Conservation (phyloP, 2,797 vertebrate genomes). For the Adelosebastes latens region DNA sequence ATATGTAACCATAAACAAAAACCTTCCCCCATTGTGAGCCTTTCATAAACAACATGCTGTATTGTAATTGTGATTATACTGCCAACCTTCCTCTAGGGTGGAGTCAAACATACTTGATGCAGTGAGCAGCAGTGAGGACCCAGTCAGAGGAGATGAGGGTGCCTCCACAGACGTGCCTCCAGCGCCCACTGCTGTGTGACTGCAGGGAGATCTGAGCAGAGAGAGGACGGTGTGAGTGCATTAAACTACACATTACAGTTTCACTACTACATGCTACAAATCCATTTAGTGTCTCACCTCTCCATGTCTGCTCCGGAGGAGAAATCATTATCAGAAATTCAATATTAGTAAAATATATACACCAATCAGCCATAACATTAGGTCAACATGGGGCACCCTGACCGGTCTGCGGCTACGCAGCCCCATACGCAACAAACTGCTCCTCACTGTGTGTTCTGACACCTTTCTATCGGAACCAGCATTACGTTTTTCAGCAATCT, state of each 20-base stretch:
- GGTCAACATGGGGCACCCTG: no score
- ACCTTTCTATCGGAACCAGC: no score
- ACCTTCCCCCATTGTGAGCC: neutral
- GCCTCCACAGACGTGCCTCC: slow-evolving; percentile 86
- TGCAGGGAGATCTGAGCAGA: slow-evolving; percentile 84
- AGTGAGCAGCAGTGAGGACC: slow-evolving; percentile 83
- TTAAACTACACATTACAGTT: neutral
- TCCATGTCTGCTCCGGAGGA: neutral
- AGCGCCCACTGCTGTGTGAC: slow-evolving; percentile 71
- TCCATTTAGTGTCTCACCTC: neutral
- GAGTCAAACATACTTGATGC: slow-evolving; percentile 50
- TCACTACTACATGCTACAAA: neutral
- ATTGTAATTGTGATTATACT: neutral
- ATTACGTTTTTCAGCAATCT: fast-evolving
- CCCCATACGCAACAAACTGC: no score
- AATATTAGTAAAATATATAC: no score
- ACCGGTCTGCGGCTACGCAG: no score
- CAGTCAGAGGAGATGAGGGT: slow-evolving; percentile 82
- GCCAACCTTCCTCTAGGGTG: neutral
- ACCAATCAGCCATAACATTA: no score
- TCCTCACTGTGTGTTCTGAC: no score
- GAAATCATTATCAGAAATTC: no score
- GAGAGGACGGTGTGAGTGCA: neutral
- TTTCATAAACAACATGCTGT: neutral
- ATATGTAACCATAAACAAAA: neutral